Percentiles rank a stretch among this genome's conserved stretches.
These are phyloP conservation scores for Thecocarcelia acutangulata DNA, from an alignment of 2,888 invertebrate genomes.

Conservation along the genomic window DNA sequence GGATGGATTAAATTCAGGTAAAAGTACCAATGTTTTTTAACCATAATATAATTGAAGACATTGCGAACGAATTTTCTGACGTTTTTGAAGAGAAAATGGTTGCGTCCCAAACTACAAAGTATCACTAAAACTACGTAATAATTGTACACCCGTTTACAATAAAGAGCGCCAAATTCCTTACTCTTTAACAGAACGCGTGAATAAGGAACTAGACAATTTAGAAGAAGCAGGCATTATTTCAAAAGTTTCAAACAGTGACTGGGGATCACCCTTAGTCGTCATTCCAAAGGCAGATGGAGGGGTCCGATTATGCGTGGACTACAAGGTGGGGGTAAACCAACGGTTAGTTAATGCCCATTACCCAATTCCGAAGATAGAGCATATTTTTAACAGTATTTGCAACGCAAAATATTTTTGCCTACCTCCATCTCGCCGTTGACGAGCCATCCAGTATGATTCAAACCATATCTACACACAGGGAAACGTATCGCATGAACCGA, in stretches of 20 bases:
- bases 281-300: background rate
- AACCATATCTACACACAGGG: slow-evolving; percentile 41
- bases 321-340: slow-evolving; percentile 30
- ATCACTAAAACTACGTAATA: slow-evolving; percentile 38
- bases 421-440: slow-evolving; percentile 32
- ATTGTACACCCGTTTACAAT: slow-evolving; percentile 35
- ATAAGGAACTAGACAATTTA: slow-evolving; percentile 39
- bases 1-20: background rate
- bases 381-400: slow-evolving; percentile 28
- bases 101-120: slow-evolving; percentile 38
- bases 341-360: slow-evolving; percentile 25
- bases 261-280: too few relatives aligned
- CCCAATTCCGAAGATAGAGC: slow-evolving; percentile 9
- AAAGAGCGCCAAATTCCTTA: slow-evolving; percentile 46
- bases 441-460: slow-evolving; percentile 18
- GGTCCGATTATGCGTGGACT: slow-evolving; percentile 48
- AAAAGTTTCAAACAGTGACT: too few relatives aligned
- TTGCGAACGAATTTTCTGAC: background rate
- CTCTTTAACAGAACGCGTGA: slow-evolving; percentile 44
- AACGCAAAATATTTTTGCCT: slow-evolving; percentile 39
- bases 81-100: slow-evolving; percentile 10
- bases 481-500: slow-evolving; percentile 38
- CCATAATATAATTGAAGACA: background rate
- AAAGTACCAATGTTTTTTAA: background rate
- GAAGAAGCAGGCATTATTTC: slow-evolving; percentile 5